A percentile compares a stretch with the other conserved stretches of the same genome.
Conservation (phyloP, 2,797 vertebrate species). For the Mormyrops attenuatus region DNA sequence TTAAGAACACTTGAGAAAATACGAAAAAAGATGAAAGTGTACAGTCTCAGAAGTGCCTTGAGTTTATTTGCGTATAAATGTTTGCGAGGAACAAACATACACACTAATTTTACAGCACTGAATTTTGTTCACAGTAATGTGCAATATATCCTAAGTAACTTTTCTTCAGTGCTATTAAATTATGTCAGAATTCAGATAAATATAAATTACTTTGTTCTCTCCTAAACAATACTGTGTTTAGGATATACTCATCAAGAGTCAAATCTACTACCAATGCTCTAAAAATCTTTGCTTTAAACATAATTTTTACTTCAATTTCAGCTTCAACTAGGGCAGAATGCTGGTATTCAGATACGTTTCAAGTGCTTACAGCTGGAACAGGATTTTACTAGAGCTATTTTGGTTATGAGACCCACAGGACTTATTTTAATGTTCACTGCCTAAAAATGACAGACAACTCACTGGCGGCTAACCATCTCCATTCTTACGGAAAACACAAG, state of each 20-base stretch:
- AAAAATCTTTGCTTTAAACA: neutral
- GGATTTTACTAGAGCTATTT: neutral
- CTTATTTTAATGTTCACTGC: neutral
- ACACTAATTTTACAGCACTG: neutral
- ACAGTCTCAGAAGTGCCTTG: neutral
- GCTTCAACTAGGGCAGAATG: neutral
- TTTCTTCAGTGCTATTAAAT: neutral
- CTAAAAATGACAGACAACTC: neutral
- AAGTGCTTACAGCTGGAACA: neutral
- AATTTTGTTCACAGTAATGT: neutral
- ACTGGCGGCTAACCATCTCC: neutral
- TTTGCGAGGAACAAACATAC: neutral
- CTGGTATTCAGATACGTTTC: neutral
- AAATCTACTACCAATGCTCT: neutral
- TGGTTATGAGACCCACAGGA: neutral
- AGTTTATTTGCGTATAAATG: neutral
- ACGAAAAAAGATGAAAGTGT: neutral
- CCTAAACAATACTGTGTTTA: neutral
- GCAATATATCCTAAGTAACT: neutral
- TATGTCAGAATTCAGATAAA: neutral
- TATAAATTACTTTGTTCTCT: neutral
- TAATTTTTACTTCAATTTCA: neutral
- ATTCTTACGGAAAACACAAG: neutral
- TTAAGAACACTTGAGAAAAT: neutral
- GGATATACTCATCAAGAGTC: neutral